phyloP scores from a whole-genome alignment of 1,140 invertebrate genomes.

The Spodoptera frugiperda region DNA sequence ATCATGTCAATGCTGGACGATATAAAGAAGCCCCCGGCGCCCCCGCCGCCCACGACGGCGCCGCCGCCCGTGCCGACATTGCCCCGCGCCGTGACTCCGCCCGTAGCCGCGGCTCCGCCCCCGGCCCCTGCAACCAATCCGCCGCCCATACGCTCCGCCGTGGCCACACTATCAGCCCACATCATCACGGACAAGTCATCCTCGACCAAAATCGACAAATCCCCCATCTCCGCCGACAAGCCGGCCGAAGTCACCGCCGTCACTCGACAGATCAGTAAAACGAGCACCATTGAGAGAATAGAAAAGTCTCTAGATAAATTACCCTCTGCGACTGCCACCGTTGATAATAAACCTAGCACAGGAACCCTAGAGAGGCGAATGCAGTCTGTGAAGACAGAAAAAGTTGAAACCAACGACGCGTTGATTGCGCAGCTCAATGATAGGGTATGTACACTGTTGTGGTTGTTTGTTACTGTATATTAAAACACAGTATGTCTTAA shows the following conservation, averaged over 20 bases:
- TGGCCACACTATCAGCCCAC: slow-evolving; percentile 25
- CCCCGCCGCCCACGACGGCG: slow-evolving; percentile 52
- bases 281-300: slow-evolving; percentile 54
- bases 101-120: neutral
- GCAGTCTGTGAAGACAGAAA: slow-evolving; percentile 56
- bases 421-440: slow-evolving; percentile 78
- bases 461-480: too few relatives aligned
- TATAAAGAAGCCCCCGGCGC: slow-evolving; percentile 69
- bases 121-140: neutral
- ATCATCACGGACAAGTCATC: slow-evolving; percentile 57
- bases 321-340: slow-evolving; percentile 41
- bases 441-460: slow-evolving; percentile 66
- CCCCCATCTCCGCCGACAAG: slow-evolving; percentile 50
- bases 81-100: slow-evolving; percentile 53
- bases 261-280: slow-evolving; percentile 57
- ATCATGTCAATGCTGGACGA: slow-evolving; percentile 76
- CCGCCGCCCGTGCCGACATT: slow-evolving; percentile 57
- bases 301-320: slow-evolving; percentile 60
- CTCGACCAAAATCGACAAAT: slow-evolving; percentile 58
- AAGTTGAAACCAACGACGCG: slow-evolving; percentile 62
- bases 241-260: slow-evolving; percentile 56
- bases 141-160: slow-evolving; percentile 58
- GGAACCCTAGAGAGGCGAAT: slow-evolving; percentile 70
- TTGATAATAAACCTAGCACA: slow-evolving; percentile 51
- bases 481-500: too few relatives aligned